A percentile compares a stretch with the other conserved stretches of the same genome.
phyloP scores from a whole-genome alignment of 1,140 invertebrate genomes.

The Diabrotica virgifera region DNA sequence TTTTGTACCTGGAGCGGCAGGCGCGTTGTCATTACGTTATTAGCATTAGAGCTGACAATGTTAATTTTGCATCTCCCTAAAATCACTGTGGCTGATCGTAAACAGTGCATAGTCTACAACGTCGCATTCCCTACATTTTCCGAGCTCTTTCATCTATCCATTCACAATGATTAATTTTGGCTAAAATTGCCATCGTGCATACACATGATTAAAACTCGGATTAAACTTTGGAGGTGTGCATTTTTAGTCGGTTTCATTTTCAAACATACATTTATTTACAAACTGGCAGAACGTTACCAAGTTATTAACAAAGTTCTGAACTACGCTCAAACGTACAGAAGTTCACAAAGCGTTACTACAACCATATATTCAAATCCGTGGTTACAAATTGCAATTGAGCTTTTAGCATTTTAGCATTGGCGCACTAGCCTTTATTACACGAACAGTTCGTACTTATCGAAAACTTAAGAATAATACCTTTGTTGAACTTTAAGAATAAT shows the following conservation, averaged over 20 bases:
- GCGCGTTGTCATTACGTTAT: not conserved
- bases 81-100: not conserved
- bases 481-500: too few species aligned
- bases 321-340: not conserved
- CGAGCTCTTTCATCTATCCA: not conserved
- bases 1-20: too few species aligned
- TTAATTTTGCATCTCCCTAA: not conserved
- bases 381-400: not conserved
- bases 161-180: not conserved
- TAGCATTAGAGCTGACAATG: not conserved
- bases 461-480: too few species aligned
- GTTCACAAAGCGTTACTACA: not conserved
- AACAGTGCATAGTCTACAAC: not conserved
- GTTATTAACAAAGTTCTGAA: conserved; percentile 1
- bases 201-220: not conserved
- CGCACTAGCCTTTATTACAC: not conserved
- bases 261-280: not conserved
- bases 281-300: not conserved
- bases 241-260: not conserved
- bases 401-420: not conserved
- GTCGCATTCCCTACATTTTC: not conserved
- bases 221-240: not conserved
- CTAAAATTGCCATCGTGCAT: not conserved
- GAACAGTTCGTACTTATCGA: not conserved
- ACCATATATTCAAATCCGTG: conserved; percentile 2